These are phyloP conservation scores for Octopus sinensis DNA, from an alignment of 1,140 invertebrate genomes.

Conservation along the genomic window DNA sequence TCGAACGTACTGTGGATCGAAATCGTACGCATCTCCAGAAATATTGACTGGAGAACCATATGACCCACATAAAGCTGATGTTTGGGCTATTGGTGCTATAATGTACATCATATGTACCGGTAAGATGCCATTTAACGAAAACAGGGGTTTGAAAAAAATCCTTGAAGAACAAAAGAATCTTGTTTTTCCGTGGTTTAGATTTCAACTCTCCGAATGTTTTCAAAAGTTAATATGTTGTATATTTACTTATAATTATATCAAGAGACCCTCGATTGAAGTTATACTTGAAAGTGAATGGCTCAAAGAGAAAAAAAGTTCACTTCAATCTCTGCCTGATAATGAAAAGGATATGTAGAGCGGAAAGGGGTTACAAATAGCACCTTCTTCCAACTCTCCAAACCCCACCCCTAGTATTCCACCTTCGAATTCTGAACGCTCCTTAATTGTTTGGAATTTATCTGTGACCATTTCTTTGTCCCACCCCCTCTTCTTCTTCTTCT, in stretches of 20 bases:
- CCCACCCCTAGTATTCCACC: too few relatives aligned
- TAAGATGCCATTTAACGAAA: constrained; percentile 57
- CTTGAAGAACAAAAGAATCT: constrained; percentile 52
- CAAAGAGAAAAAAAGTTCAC: constrained; percentile 7
- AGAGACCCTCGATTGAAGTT: constrained; percentile 38
- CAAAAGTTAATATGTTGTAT: constrained; percentile 39
- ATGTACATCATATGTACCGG: constrained; percentile 56
- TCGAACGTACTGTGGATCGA: constrained; percentile 68
- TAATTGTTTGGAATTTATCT: too few relatives aligned
- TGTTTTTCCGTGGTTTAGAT: constrained; percentile 52
- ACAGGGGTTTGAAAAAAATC: constrained; percentile 49
- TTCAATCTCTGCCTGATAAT: too few relatives aligned
- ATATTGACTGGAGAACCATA: constrained; percentile 63
- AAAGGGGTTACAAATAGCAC: too few relatives aligned
- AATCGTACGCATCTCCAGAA: constrained; percentile 71
- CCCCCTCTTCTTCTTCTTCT: neutral
- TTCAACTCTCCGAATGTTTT: constrained; percentile 39
- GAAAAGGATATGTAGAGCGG: too few relatives aligned
- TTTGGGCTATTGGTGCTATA: constrained; percentile 58
- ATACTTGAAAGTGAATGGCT: constrained; percentile 40
- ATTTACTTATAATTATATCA: constrained; percentile 39
- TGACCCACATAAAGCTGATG: constrained; percentile 53
- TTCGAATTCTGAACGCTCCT: too few relatives aligned
- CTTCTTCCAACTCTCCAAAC: too few relatives aligned
- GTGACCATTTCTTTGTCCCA: too few relatives aligned